Evolutionary conservation across 2,888 invertebrate genomes (phyloP).

Genomic region (Galerucella pusilla): DNA sequence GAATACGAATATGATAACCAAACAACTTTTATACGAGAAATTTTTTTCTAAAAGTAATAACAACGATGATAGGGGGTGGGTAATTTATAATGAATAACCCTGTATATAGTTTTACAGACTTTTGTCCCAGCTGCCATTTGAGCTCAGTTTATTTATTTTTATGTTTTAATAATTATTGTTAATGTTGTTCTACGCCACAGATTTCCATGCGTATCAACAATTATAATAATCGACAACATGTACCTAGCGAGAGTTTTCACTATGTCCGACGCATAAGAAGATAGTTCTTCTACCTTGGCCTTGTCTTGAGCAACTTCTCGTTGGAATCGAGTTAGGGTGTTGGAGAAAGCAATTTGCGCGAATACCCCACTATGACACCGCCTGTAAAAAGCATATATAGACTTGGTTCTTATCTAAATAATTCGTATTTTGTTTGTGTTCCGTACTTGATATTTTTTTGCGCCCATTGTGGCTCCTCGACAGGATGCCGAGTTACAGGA

Average conservation of each 20-base stretch:
- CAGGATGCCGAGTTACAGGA: conserved; percentile 72
- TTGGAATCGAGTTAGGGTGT: conserved; percentile 44
- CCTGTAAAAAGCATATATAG: conserved; percentile 58
- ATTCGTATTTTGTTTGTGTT: conserved; percentile 59
- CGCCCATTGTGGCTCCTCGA: conserved; percentile 53
- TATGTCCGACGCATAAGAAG: conserved; percentile 7
- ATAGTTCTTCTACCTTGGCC: conserved; percentile 55
- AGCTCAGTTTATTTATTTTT: too few species aligned
- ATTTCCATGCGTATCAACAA: background rate
- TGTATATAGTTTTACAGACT: too few species aligned
- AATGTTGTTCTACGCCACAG: background rate
- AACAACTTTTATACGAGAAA: too few species aligned
- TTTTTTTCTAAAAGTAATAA: too few species aligned
- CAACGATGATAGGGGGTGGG: too few species aligned
- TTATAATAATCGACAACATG: background rate
- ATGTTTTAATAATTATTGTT: background rate
- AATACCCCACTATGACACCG: conserved; percentile 38
- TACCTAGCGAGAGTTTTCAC: conserved; percentile 9
- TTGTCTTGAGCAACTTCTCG: conserved; percentile 47
- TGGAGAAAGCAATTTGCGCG: conserved; percentile 42
- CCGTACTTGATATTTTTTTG: conserved; percentile 52
- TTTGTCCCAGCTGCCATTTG: too few species aligned
- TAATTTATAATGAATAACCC: too few species aligned
- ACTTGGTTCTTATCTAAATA: conserved; percentile 46
- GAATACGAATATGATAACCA: too few species aligned